Base-by-base conservation (phyloP, 1,140 invertebrate genomes). In the Heterodera schachtii region DNA sequence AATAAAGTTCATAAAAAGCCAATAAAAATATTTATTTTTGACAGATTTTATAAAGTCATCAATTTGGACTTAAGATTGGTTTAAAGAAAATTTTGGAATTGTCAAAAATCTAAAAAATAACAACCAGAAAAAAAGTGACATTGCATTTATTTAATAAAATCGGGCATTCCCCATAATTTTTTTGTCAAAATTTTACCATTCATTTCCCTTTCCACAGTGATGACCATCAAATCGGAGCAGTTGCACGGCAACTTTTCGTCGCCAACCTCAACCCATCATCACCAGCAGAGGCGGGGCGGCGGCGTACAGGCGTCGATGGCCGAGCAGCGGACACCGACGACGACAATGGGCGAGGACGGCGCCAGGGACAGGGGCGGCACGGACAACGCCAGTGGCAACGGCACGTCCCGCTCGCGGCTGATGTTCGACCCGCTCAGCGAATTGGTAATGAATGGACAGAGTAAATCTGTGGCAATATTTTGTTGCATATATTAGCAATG, bases 381-480 rank as follows among this genome's bases (percentile, higher is more conserved):
- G n/a, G 66, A 46, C 60, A 67, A 49, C 70, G 19, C 8, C 41
- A 81, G 79, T 74, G 67, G 70, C 31, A 57, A 41, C 47, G 69
- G 79, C 70, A 81, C 80, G 31, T 85, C 88, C 46, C 85, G 88
- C n/a, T 90, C 88, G 43, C 84, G 88, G n/a, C 82, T 89, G 31
- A 89, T 89, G 88, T 89, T 89, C 80, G 88, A 89, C 73, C 88
- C 88, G 19, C 79, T 89, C 46, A 86, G 81, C 47, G 88, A 89
- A 71, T 75, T 89, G 67, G 79, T 78, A 31, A 31, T 81, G 49
- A 19, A 76, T 44, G 41, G 3, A n/a, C 11, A 11, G 49, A 6
- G 49, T 6, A 52, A 52, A 31, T 80, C n/a, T 19, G 0, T 31
- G 31, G 19, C 41, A 31, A 11, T 41, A n/a, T 31, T 49, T 21